phyloP scores from a whole-genome alignment of 2,888 invertebrate genomes.

The Ptilodon capucinus region DNA sequence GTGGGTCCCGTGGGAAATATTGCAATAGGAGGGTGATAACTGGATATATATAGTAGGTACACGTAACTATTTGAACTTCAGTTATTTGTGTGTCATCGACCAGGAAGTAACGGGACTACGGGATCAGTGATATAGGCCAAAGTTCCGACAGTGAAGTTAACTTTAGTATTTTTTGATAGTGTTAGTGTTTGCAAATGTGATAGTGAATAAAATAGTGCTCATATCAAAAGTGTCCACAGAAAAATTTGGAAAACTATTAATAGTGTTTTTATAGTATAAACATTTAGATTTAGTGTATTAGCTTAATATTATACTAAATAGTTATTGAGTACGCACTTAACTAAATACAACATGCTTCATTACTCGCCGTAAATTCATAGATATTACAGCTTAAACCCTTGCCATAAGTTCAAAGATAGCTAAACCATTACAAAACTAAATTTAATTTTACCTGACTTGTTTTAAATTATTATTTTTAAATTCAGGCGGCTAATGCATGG shows the following conservation, averaged over 20 bases:
- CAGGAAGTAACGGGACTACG: conserved; percentile 64
- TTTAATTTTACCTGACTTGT: too few relatives aligned
- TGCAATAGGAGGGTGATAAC: conserved; percentile 58
- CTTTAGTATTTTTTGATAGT: too few relatives aligned
- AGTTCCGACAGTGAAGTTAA: background rate
- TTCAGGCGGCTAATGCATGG: too few relatives aligned
- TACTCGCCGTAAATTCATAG: too few relatives aligned
- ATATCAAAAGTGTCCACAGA: background rate
- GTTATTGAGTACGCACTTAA: too few relatives aligned
- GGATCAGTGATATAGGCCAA: background rate
- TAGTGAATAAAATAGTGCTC: background rate
- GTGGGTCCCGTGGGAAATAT: conserved; percentile 59
- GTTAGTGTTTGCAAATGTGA: background rate
- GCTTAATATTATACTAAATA: too few relatives aligned
- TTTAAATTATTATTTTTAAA: too few relatives aligned
- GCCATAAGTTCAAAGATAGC: too few relatives aligned
- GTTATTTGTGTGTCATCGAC: conserved; percentile 59
- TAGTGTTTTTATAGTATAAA: background rate
- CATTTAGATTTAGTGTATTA: too few relatives aligned
- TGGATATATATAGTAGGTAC: conserved; percentile 71
- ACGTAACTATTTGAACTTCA: conserved; percentile 54
- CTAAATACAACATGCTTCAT: too few relatives aligned
- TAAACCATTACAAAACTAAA: too few relatives aligned
- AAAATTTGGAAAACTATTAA: background rate
- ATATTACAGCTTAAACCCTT: too few relatives aligned